Base-by-base conservation (phyloP, 2,888 invertebrate species). In the Selenia dentaria region DNA sequence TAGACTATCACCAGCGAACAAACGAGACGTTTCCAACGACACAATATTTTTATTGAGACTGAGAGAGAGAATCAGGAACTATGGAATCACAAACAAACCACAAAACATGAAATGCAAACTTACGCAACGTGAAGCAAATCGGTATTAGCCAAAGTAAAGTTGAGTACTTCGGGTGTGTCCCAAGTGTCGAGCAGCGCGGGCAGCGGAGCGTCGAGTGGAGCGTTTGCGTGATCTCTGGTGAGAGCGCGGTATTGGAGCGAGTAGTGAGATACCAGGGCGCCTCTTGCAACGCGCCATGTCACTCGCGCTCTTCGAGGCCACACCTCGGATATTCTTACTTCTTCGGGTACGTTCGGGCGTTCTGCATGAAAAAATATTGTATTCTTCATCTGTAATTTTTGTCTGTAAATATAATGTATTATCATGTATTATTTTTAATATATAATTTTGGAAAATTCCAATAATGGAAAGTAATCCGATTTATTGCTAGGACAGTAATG, bases 51-150 rank as follows among this genome's bases (percentile, higher is more conserved):
- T n/a, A n/a, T n/a, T n/a, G n/a, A n/a, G n/a, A n/a, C n/a, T n/a
- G n/a, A n/a, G n/a, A n/a, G n/a, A n/a, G n/a, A n/a, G n/a, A n/a
- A n/a, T n/a, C n/a, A n/a, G n/a, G n/a, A n/a, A n/a, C n/a, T n/a
- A n/a, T n/a, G n/a, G n/a, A n/a, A n/a, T n/a, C n/a, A n/a, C n/a
- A n/a, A n/a, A n/a, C n/a, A n/a, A n/a, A n/a, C n/a, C n/a, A n/a
- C n/a, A n/a, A n/a, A n/a, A n/a, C 3, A n/a, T 24, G 16, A 6
- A 32, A 3, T 32, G 18, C n/a, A 33, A 33, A 87, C 88, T 86
- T 68, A 90, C 89, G 83, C 83, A 44, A 86, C 76, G 62, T 88
- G 88, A 13, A 88, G 77, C 58, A 90, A 70, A 70, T 90, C 89
- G 22, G 88, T 77, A 62, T 83, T 85, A 44, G 86, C 74, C 59